Evolutionary conservation across 2,113 vertebrate genomes (phyloP), one percentile per base, ranked within the genome.

Genomic region (Actinemys pallida): DNA sequence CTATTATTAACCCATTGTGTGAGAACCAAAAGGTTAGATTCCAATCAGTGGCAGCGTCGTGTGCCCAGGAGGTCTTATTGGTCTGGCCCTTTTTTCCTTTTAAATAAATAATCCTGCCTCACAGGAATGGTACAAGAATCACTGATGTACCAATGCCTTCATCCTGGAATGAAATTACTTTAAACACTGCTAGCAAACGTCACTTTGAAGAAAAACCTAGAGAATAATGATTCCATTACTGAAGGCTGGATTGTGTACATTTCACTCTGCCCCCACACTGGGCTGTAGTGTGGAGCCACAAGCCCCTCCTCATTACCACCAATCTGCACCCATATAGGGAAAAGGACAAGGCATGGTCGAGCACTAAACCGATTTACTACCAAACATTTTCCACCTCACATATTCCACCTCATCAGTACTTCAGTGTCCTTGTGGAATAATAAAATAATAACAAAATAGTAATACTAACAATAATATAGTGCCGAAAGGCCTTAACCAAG

Each of bases 1-100:
- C 25, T 35, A 9, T 69, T 69, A 39, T 54, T 83, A 47, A 8
- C 82, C 29, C 83, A 89, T 83, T 85, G 8, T 17, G 81, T 3
- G 13, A 0, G 0, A 65, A 59, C 4, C 81, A 56, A 88, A 76
- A 91, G 5, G 1, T n/a, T 11, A 25, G 8, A 31, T 31, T 5
- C 84, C 42, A 57, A 65, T 20, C 3, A 90, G 62, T 42, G 90
- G 83, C 27, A 57, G 24, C 62, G 90, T 45, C 0, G 0, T 9
- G 39, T 6, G 50, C 27, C 81, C 53, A 72, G 22, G 25, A 27
- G 39, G 39, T 35, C 35, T 19, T 39, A 69, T 69, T 20, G 65
- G 17, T n/a, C 24, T 35, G 72, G 22, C 49, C 7, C 24, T 50
- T 81, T 69, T 72, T 57, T 54, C 62, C 62, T 62, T 11, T 53